phyloP scores from a whole-genome alignment of 2,797 vertebrate species.

The Ceyx erithaca region DNA sequence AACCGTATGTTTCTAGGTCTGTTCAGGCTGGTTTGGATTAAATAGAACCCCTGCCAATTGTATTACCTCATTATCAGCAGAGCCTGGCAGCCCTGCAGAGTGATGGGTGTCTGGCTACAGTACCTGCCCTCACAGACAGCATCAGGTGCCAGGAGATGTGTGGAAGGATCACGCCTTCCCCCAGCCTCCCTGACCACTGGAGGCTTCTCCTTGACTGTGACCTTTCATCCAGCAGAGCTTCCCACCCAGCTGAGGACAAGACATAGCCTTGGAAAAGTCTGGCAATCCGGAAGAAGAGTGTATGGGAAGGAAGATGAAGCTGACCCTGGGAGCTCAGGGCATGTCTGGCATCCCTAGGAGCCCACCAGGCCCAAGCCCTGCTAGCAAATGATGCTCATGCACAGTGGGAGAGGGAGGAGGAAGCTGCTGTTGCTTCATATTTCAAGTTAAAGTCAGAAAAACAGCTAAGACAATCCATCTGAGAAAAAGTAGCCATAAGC shows the following conservation, averaged over 20 bases:
- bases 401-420: neutral
- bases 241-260: neutral
- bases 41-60: conserved; percentile 3
- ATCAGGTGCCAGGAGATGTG: neutral
- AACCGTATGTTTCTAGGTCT: conserved; percentile 6
- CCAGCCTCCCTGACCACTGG: neutral
- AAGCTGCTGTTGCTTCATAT: neutral
- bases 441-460: neutral
- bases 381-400: neutral
- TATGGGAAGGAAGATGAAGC: neutral
- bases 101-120: neutral
- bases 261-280: neutral
- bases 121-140: neutral
- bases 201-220: neutral
- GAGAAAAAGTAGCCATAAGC: neutral
- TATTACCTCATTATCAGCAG: conserved; percentile 61
- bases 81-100: conserved; percentile 6
- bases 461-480: neutral
- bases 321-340: neutral
- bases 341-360: rapidly evolving
- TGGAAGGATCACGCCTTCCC: neutral
- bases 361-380: neutral
- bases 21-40: neutral
- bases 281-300: neutral
- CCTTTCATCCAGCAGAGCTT: neutral